A percentile compares a stretch with the other conserved stretches of the same genome.
Conservation (phyloP, 2,888 invertebrate species). For the Neria commutata region DNA sequence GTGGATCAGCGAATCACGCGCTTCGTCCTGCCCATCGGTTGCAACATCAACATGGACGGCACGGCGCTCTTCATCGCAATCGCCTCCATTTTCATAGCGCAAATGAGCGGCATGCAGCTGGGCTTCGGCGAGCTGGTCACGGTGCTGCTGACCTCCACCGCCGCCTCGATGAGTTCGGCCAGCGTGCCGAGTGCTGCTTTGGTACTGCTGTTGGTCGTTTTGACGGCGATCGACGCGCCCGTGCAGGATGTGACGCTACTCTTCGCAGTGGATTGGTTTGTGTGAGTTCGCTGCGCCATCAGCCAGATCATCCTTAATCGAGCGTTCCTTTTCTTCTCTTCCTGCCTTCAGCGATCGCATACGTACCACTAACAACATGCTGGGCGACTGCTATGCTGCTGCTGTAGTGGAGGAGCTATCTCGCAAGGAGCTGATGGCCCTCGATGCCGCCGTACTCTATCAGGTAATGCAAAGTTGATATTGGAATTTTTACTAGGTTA, state of each 20-base stretch:
- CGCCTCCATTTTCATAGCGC: slow-evolving; percentile 82
- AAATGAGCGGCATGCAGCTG: slow-evolving; percentile 83
- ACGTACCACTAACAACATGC: slow-evolving; percentile 85
- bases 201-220: slow-evolving; percentile 78
- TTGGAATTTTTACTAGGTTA: background rate
- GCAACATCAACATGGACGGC: slow-evolving; percentile 93
- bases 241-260: slow-evolving; percentile 80
- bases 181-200: slow-evolving; percentile 87
- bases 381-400: slow-evolving; percentile 87
- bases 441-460: slow-evolving; percentile 70
- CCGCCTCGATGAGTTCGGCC: slow-evolving; percentile 87
- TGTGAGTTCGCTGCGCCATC: slow-evolving; percentile 68
- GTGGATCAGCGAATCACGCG: slow-evolving; percentile 82
- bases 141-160: slow-evolving; percentile 82
- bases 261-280: slow-evolving; percentile 89
- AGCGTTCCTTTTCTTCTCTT: background rate
- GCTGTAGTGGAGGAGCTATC: slow-evolving; percentile 84
- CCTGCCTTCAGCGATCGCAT: slow-evolving; percentile 75
- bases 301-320: background rate
- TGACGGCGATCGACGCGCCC: slow-evolving; percentile 83
- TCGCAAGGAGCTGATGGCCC: slow-evolving; percentile 79
- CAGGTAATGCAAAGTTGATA: slow-evolving; percentile 59
- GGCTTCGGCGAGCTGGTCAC: slow-evolving; percentile 85
- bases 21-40: slow-evolving; percentile 89
- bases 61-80: slow-evolving; percentile 88